Percentiles rank a stretch among this genome's conserved stretches.
These are phyloP conservation scores for Eristalinus sepulchralis DNA, from an alignment of 2,888 invertebrate species.

Conservation along the genomic window DNA sequence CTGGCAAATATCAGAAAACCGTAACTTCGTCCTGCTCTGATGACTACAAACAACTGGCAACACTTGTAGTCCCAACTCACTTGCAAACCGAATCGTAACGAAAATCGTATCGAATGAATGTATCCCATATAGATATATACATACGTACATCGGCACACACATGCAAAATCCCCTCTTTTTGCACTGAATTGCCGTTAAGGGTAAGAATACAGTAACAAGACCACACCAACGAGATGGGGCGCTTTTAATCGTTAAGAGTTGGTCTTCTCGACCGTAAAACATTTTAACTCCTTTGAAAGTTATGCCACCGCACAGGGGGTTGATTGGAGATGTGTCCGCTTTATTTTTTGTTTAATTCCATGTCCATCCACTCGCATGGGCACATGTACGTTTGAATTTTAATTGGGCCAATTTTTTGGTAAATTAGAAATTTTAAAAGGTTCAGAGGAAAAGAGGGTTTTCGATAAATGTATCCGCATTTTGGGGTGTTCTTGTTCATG, in stretches of 20 bases:
- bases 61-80: background rate
- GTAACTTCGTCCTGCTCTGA: too few species aligned
- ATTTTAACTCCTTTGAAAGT: slow-evolving; percentile 70
- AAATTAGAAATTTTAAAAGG: slow-evolving; percentile 56
- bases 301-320: slow-evolving; percentile 43
- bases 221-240: background rate
- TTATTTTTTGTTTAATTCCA: background rate
- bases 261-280: slow-evolving; percentile 64
- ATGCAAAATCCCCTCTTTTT: slow-evolving; percentile 6
- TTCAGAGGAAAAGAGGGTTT: slow-evolving; percentile 33
- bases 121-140: background rate
- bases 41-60: too few species aligned
- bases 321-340: slow-evolving; percentile 24
- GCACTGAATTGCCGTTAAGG: background rate
- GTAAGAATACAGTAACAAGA: background rate
- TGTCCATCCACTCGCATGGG: background rate
- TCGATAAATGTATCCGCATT: slow-evolving; percentile 23
- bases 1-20: too few species aligned
- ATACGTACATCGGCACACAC: background rate
- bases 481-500: too few species aligned
- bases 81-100: background rate
- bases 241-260: slow-evolving; percentile 52
- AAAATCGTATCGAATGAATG: background rate
- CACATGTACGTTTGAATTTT: slow-evolving; percentile 43
- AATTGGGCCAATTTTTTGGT: slow-evolving; percentile 71